These are phyloP conservation scores for Lycopodina hypogea DNA, from an alignment of 37 sponge, comb jelly and placozoan species.

Conservation along the genomic window DNA sequence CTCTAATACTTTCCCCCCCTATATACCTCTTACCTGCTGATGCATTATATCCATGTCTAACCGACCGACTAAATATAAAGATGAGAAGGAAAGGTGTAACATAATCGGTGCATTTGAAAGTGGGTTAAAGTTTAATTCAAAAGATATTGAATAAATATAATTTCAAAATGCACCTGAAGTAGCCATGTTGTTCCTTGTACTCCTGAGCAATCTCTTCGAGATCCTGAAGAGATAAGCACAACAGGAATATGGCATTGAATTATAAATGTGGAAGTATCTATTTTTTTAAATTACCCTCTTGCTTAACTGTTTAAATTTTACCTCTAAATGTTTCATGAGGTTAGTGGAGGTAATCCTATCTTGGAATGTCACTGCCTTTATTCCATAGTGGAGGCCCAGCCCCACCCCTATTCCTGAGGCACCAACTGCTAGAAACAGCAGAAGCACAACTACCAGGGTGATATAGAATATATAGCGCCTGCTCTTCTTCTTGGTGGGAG, in stretches of 20 bases:
- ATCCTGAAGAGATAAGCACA: slow-evolving; percentile 13
- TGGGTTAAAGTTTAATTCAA: too few species aligned
- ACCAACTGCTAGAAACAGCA: slow-evolving; percentile 1
- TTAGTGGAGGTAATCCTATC: slow-evolving; percentile 19
- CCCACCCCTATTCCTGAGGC: slow-evolving; percentile 19
- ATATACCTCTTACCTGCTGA: slow-evolving; percentile 58
- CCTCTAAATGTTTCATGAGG: slow-evolving; percentile 44
- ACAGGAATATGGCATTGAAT: too few species aligned
- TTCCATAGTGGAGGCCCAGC: neutral
- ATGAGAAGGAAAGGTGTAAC: neutral
- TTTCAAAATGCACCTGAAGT: neutral
- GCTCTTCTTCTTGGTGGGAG: neutral
- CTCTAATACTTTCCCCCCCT: neutral
- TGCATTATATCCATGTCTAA: slow-evolving; percentile 59
- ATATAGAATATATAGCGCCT: neutral
- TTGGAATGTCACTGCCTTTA: neutral
- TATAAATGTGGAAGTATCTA: neutral
- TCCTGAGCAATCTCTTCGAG: slow-evolving; percentile 23
- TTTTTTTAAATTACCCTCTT: neutral
- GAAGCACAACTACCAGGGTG: neutral
- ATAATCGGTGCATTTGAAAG: neutral
- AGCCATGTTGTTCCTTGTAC: neutral
- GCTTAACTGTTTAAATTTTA: neutral
- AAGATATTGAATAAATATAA: neutral
- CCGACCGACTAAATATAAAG: slow-evolving; percentile 54